Evolutionary conservation across 2,888 invertebrate species (phyloP).

Genomic region (Eilema caniola): DNA sequence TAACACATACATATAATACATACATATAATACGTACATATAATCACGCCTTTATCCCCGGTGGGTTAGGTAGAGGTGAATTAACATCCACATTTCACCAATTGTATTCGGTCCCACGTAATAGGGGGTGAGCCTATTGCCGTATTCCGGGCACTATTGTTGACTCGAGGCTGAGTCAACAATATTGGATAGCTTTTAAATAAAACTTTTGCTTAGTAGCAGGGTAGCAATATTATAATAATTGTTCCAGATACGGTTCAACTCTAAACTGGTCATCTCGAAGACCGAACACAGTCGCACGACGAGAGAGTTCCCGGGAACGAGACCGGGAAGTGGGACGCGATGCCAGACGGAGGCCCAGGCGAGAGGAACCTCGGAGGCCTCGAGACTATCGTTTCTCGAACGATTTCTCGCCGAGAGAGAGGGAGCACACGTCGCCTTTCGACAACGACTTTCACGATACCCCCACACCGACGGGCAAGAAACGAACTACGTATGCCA

Average conservation of each 20-base stretch:
- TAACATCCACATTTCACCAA: no score
- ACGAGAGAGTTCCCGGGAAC: slow-evolving; percentile 52
- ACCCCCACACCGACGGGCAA: slow-evolving; percentile 69
- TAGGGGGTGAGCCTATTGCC: no score
- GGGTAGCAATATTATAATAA: background rate
- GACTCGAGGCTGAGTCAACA: no score
- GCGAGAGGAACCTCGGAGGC: slow-evolving; percentile 57
- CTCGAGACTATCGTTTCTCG: slow-evolving; percentile 83
- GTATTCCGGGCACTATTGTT: no score
- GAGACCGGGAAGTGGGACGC: slow-evolving; percentile 43
- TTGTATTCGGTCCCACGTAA: no score
- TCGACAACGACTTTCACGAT: slow-evolving; percentile 88
- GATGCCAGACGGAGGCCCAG: slow-evolving; percentile 55
- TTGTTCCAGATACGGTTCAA: slow-evolving; percentile 72
- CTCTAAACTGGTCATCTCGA: slow-evolving; percentile 73
- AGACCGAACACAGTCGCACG: slow-evolving; percentile 58
- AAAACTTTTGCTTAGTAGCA: background rate
- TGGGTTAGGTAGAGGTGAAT: no score
- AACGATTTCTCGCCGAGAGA: slow-evolving; percentile 88
- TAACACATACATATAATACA: no score
- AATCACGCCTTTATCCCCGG: no score
- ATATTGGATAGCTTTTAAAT: no score
- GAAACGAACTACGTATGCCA: slow-evolving; percentile 74
- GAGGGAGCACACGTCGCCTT: slow-evolving; percentile 84
- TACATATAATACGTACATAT: no score